phyloP scores from a whole-genome alignment of 1,140 invertebrate genomes.

The Agraylea sexmaculata region DNA sequence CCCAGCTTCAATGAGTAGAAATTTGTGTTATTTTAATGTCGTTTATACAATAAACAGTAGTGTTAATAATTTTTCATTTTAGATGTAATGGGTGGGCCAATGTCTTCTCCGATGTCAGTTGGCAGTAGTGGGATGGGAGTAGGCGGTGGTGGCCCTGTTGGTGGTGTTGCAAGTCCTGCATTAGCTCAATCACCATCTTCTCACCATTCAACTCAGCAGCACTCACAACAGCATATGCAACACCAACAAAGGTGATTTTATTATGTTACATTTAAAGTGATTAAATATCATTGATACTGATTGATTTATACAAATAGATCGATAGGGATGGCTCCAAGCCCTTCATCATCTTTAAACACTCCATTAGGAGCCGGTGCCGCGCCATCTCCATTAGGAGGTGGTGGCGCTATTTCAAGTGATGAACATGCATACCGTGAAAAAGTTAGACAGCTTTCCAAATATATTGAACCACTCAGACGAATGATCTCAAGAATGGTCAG shows the following conservation, averaged over 20 bases:
- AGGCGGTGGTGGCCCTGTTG: slow-evolving; percentile 20
- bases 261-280: background rate
- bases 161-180: slow-evolving; percentile 29
- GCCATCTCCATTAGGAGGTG: slow-evolving; percentile 50
- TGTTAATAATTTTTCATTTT: background rate
- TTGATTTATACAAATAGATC: slow-evolving; percentile 12
- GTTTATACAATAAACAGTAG: background rate
- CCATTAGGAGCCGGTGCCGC: slow-evolving; percentile 56
- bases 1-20: slow-evolving; percentile 34
- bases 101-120: slow-evolving; percentile 33
- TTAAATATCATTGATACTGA: background rate
- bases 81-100: slow-evolving; percentile 29
- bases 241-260: slow-evolving; percentile 28
- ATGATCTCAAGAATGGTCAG: slow-evolving; percentile 80
- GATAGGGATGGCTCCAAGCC: slow-evolving; percentile 61
- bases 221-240: slow-evolving; percentile 26
- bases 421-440: slow-evolving; percentile 87
- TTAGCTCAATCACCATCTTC: slow-evolving; percentile 26
- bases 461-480: slow-evolving; percentile 79
- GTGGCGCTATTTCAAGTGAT: slow-evolving; percentile 41
- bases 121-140: slow-evolving; percentile 25
- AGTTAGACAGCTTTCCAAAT: slow-evolving; percentile 81
- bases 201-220: slow-evolving; percentile 15
- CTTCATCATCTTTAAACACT: slow-evolving; percentile 68
- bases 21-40: background rate